phyloP scores from a whole-genome alignment of 2,113 vertebrate species.

The Hystrix cristata region DNA sequence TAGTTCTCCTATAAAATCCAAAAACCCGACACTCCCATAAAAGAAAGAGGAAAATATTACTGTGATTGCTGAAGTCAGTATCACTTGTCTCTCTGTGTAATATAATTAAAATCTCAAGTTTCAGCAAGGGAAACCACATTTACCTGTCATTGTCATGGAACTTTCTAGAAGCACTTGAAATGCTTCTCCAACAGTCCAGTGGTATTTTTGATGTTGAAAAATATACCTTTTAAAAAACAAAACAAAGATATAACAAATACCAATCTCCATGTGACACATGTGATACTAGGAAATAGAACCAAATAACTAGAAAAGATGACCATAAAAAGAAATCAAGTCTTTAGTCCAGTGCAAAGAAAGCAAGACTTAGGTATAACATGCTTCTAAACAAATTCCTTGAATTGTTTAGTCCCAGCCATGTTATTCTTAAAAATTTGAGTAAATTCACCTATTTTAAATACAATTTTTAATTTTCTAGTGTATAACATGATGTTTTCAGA shows the following conservation, averaged over 20 bases:
- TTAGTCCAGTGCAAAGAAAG: not conserved
- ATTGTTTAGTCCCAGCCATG: not conserved
- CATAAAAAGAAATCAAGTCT: not conserved
- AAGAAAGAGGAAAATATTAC: not conserved
- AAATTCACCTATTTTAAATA: constrained; percentile 4
- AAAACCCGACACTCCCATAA: not conserved
- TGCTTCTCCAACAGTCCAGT: not conserved
- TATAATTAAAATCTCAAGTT: constrained; percentile 33
- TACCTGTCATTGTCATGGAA: not conserved
- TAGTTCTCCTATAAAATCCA: not conserved
- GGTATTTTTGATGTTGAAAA: not conserved
- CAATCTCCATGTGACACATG: not conserved
- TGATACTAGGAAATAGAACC: not conserved
- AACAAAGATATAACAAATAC: not conserved
- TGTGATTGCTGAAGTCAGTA: not conserved
- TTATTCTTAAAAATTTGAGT: not conserved
- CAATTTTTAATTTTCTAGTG: not conserved
- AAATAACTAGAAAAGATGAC: not conserved
- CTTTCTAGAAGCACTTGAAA: not conserved
- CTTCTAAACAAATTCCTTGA: not conserved
- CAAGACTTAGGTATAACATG: not conserved
- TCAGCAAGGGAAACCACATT: not conserved
- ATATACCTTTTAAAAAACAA: not conserved
- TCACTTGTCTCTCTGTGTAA: not conserved
- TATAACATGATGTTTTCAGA: not conserved